Conservation (phyloP, 2,888 invertebrate species). For the Perizoma flavofasciatum region DNA sequence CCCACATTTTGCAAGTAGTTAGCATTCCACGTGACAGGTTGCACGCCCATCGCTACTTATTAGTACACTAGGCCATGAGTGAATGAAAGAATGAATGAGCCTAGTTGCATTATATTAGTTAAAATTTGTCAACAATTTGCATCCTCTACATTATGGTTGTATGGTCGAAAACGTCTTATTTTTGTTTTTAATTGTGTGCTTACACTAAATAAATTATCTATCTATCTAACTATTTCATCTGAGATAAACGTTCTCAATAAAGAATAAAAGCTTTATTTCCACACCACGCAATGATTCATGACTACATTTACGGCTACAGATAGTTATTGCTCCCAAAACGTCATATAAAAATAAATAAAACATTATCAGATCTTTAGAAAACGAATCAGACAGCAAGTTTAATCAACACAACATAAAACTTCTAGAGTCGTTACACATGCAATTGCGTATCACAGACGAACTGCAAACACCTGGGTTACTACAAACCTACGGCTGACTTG, state of each 20-base stretch:
- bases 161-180: too few relatives aligned
- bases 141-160: too few relatives aligned
- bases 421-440: conserved; percentile 32
- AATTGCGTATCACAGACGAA: conserved; percentile 37
- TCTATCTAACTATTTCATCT: too few relatives aligned
- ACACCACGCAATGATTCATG: conserved; percentile 18
- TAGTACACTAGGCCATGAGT: too few relatives aligned
- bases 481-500: neutral
- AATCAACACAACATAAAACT: conserved; percentile 40
- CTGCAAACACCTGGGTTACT: conserved; percentile 24
- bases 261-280: conserved; percentile 16
- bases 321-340: conserved; percentile 33
- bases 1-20: too few relatives aligned
- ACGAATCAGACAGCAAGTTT: conserved; percentile 27
- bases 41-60: too few relatives aligned
- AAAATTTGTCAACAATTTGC: too few relatives aligned
- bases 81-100: too few relatives aligned
- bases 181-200: too few relatives aligned
- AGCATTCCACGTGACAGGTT: too few relatives aligned
- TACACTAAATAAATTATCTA: too few relatives aligned
- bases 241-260: conserved; percentile 5
- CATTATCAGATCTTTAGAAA: conserved; percentile 33
- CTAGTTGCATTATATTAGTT: too few relatives aligned
- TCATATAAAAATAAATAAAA: conserved; percentile 33
- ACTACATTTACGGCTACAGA: conserved; percentile 23